Evolutionary conservation across 2,113 vertebrate genomes (phyloP).

Genomic region (Agelaius phoeniceus): DNA sequence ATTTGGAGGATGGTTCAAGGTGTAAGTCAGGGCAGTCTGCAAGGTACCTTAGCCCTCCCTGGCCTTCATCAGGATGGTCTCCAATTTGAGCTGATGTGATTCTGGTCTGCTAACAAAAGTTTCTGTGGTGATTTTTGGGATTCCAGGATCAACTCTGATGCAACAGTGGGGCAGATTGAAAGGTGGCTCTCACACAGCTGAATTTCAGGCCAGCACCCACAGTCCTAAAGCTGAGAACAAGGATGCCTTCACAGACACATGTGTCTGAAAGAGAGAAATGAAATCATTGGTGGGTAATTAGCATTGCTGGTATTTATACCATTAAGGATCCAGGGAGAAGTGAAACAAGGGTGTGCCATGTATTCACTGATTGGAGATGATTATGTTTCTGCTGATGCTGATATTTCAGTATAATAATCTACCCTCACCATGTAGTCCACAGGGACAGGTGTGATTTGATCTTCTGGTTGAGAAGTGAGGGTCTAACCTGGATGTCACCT

Average conservation of each 20-base stretch:
- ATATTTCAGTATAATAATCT: neutral
- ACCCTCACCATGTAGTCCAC: neutral
- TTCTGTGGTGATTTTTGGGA: neutral
- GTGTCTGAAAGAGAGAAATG: neutral
- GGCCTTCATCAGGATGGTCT: neutral
- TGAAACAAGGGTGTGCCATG: neutral
- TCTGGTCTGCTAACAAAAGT: neutral
- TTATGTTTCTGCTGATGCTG: neutral
- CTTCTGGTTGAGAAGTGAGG: neutral
- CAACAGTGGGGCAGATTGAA: neutral
- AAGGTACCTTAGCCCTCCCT: neutral
- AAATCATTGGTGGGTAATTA: neutral
- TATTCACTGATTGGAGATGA: neutral
- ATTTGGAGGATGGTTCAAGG: neutral
- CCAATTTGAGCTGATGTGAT: neutral
- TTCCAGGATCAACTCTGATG: neutral
- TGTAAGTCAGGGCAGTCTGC: neutral
- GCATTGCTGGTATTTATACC: neutral
- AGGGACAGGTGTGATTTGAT: neutral
- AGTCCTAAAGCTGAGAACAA: neutral
- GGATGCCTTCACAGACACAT: neutral
- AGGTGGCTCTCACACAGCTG: neutral
- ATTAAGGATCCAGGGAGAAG: neutral
- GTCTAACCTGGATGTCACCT: neutral
- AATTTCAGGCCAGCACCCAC: neutral